Evolutionary conservation across 2,888 invertebrate species (phyloP).

Genomic region (Pediacus dermestoides): DNA sequence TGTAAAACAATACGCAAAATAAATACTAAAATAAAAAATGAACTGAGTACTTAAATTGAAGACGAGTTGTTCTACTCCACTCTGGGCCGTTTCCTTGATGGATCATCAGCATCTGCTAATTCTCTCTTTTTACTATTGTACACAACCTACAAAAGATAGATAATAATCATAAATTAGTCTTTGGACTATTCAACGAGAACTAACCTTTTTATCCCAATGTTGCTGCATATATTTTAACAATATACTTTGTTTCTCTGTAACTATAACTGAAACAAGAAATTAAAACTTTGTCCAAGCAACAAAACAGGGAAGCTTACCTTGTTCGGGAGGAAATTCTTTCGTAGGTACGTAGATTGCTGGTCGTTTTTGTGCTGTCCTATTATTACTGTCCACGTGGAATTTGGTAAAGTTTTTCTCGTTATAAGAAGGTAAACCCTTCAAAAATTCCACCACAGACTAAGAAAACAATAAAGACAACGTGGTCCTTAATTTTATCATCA

Average conservation of each 20-base stretch:
- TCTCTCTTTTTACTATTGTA: slow-evolving; percentile 40
- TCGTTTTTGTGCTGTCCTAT: slow-evolving; percentile 76
- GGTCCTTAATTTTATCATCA: slow-evolving; percentile 1
- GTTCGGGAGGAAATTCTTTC: slow-evolving; percentile 88
- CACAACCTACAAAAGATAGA: slow-evolving; percentile 5
- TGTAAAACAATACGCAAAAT: too few relatives aligned
- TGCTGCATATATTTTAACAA: slow-evolving; percentile 89
- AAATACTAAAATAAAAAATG: too few relatives aligned
- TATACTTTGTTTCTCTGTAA: slow-evolving; percentile 93
- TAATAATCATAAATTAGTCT: neutral
- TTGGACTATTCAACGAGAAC: neutral
- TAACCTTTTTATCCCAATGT: slow-evolving; percentile 90
- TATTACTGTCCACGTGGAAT: slow-evolving; percentile 82
- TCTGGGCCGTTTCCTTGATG: slow-evolving; percentile 44
- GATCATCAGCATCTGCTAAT: slow-evolving; percentile 41
- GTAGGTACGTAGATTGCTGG: slow-evolving; percentile 91
- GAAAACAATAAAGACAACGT: too few relatives aligned
- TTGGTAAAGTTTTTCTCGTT: slow-evolving; percentile 88
- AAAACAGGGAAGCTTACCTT: slow-evolving; percentile 68
- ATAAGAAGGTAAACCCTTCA: slow-evolving; percentile 87
- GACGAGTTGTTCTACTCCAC: slow-evolving; percentile 37
- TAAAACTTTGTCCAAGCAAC: too few relatives aligned
- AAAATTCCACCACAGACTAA: slow-evolving; percentile 83
- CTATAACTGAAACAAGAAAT: slow-evolving; percentile 70
- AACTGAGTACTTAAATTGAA: too few relatives aligned